These are phyloP conservation scores for Tortricodes alternella DNA, from an alignment of 2,888 invertebrate genomes.

Conservation along the genomic window DNA sequence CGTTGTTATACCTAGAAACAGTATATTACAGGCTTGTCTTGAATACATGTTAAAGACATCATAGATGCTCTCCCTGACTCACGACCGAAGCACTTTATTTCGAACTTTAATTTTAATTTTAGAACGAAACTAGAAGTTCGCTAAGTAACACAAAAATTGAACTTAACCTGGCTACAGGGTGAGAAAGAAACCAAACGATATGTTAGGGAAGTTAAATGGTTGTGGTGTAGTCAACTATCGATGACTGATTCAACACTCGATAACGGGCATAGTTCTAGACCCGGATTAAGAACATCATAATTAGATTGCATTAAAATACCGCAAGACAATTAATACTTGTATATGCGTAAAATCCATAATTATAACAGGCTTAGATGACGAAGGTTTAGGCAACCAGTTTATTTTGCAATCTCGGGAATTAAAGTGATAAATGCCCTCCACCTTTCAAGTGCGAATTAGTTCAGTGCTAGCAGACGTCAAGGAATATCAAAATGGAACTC, in stretches of 20 bases:
- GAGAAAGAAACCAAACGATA: too few species aligned
- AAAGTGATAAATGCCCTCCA: conserved; percentile 27
- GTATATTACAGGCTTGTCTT: too few species aligned
- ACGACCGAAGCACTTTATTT: too few species aligned
- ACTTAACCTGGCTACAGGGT: too few species aligned
- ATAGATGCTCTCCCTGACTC: too few species aligned
- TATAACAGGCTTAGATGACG: conserved; percentile 17
- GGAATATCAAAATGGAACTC: conserved; percentile 45
- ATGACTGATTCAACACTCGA: not conserved
- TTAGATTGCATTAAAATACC: conserved; percentile 8
- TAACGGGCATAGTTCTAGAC: not conserved
- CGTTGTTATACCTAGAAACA: too few species aligned
- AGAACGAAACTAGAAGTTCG: too few species aligned
- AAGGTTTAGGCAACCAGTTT: conserved; percentile 26
- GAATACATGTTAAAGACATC: too few species aligned
- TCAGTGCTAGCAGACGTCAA: not conserved
- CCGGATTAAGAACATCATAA: not conserved
- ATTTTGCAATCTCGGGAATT: conserved; percentile 27
- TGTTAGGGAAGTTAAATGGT: too few species aligned
- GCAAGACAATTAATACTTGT: not conserved
- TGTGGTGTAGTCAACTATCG: too few species aligned
- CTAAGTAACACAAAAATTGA: too few species aligned
- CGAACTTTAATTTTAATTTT: too few species aligned
- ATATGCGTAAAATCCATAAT: conserved; percentile 5
- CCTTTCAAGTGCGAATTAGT: conserved; percentile 7